These are phyloP conservation scores for Dolichoris vasculosae DNA, from an alignment of 1,140 invertebrate genomes.

Conservation along the genomic window DNA sequence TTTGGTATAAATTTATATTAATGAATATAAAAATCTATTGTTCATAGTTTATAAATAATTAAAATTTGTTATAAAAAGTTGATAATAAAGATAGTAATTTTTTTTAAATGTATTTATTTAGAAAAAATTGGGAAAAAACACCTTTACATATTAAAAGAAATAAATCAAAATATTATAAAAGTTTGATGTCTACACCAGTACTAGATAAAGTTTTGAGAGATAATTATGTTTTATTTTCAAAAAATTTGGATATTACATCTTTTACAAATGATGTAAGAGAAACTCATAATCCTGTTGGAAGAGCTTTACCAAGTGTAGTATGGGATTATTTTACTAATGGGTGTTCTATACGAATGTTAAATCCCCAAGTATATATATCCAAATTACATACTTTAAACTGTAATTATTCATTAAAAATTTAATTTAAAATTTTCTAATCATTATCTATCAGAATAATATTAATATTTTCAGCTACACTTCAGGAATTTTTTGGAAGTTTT, in stretches of 20 bases:
- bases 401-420: slow-evolving; percentile 60
- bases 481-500: slow-evolving; percentile 95
- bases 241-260: slow-evolving; percentile 93
- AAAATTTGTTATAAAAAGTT: too few species aligned
- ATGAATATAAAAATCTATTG: too few species aligned
- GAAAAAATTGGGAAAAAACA: slow-evolving; percentile 85
- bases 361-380: slow-evolving; percentile 92
- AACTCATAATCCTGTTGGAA: slow-evolving; percentile 90
- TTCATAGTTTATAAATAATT: too few species aligned
- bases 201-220: slow-evolving; percentile 87
- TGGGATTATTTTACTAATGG: slow-evolving; percentile 95
- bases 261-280: slow-evolving; percentile 87
- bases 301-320: slow-evolving; percentile 84
- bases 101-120: too few species aligned
- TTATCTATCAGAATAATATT: slow-evolving; percentile 16
- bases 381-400: slow-evolving; percentile 78
- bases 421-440: slow-evolving; percentile 19
- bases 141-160: slow-evolving; percentile 84
- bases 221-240: slow-evolving; percentile 85
- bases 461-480: slow-evolving; percentile 79
- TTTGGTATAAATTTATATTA: too few species aligned
- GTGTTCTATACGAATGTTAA: slow-evolving; percentile 92
- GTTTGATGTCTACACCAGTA: slow-evolving; percentile 83
- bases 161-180: slow-evolving; percentile 80
- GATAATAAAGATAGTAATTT: too few species aligned